phyloP scores from a whole-genome alignment of 2,888 invertebrate species.

The Antheraea yamamai region DNA sequence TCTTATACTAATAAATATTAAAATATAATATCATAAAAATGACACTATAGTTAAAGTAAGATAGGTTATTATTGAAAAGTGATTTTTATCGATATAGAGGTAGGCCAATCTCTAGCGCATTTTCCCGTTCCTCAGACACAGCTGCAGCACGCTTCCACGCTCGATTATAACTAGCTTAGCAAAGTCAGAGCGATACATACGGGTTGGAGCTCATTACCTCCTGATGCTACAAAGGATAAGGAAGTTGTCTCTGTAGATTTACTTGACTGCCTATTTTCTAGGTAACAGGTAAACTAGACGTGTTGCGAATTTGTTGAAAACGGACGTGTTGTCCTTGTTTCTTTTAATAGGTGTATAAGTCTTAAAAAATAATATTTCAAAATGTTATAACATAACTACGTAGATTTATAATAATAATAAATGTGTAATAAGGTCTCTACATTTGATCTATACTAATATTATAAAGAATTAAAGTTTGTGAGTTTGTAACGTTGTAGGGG shows the following conservation, averaged over 20 bases:
- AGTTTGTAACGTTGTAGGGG: too few relatives aligned
- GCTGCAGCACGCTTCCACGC: slow-evolving; percentile 62
- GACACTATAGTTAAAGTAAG: too few relatives aligned
- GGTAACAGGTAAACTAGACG: background rate
- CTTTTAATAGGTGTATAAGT: too few relatives aligned
- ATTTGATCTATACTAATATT: too few relatives aligned
- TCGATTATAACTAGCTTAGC: slow-evolving; percentile 72
- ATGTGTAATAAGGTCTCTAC: too few relatives aligned
- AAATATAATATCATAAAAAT: too few relatives aligned
- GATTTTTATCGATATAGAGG: slow-evolving; percentile 30
- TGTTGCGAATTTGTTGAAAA: background rate
- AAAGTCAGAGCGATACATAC: slow-evolving; percentile 35
- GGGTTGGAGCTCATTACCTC: slow-evolving; percentile 24
- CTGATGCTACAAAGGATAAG: slow-evolving; percentile 14
- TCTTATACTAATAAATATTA: background rate
- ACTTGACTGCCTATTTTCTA: slow-evolving; percentile 16
- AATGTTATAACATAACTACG: background rate
- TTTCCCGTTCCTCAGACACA: slow-evolving; percentile 68
- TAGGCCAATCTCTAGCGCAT: slow-evolving; percentile 38
- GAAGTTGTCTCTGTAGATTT: slow-evolving; percentile 2
- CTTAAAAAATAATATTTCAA: background rate
- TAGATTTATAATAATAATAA: too few relatives aligned
- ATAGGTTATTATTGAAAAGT: background rate
- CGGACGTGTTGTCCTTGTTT: background rate
- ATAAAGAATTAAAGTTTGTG: too few relatives aligned